Conservation (phyloP, 2,113 vertebrate genomes). For the Brachirus orientalis region DNA sequence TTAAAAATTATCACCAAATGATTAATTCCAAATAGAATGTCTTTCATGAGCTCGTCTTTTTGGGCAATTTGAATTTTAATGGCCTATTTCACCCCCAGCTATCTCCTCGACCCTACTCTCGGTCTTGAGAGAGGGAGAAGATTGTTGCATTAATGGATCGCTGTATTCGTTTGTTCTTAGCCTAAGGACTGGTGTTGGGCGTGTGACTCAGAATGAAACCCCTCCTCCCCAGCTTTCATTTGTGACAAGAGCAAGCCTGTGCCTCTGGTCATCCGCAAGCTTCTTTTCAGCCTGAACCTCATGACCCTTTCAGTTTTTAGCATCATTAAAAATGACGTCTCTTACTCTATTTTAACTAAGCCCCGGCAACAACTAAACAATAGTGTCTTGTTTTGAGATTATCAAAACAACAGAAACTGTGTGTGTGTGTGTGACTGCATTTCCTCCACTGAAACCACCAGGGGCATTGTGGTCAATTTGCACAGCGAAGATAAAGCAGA, state of each 20-base stretch:
- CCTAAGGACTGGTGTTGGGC: conserved; percentile 52
- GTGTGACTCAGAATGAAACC: conserved; percentile 58
- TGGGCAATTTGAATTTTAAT: conserved; percentile 48
- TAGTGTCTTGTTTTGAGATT: conserved; percentile 52
- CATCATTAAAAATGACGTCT: conserved; percentile 42
- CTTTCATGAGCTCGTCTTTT: conserved; percentile 29
- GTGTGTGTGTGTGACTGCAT: conserved; percentile 24
- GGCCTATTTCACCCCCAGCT: conserved; percentile 39
- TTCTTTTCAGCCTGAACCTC: conserved; percentile 34
- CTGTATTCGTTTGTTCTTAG: conserved; percentile 50
- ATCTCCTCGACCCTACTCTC: conserved; percentile 39
- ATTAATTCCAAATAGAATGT: background rate
- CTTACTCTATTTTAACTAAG: conserved; percentile 27
- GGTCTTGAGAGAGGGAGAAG: conserved; percentile 30
- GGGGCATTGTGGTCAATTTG: conserved; percentile 22
- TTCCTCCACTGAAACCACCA: conserved; percentile 38
- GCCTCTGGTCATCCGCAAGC: conserved; percentile 41
- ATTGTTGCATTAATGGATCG: conserved; percentile 67
- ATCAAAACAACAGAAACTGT: conserved; percentile 39
- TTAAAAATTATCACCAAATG: background rate
- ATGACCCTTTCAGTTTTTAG: conserved; percentile 31
- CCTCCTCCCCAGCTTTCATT: conserved; percentile 34
- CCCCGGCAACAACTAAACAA: conserved; percentile 43
- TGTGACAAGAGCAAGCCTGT: conserved; percentile 60
- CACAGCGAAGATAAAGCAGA: conserved; percentile 48